These are phyloP conservation scores for Anastatus disparis DNA, from an alignment of 1,140 invertebrate genomes.

Conservation along the genomic window DNA sequence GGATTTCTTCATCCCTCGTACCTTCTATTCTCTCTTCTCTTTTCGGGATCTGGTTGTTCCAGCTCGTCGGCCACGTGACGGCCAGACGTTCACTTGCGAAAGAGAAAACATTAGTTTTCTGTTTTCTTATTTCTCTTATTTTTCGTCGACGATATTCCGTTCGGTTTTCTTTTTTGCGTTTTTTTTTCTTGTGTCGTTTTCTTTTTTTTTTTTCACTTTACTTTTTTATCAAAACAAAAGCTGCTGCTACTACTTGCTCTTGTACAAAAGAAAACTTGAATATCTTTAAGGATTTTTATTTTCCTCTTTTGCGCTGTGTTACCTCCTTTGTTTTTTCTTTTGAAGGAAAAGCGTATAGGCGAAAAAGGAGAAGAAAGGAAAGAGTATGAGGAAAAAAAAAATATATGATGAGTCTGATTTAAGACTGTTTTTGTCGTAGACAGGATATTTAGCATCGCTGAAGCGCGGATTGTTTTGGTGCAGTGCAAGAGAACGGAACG, in stretches of 20 bases:
- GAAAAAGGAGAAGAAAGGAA: background rate
- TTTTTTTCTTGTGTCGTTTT: background rate
- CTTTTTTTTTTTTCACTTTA: background rate
- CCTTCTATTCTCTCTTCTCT: background rate
- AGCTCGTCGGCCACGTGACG: conserved; percentile 24
- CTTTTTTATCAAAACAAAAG: background rate
- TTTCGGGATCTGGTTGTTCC: conserved; percentile 27
- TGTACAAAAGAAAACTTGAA: background rate
- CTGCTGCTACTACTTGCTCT: background rate
- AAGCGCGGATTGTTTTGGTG: background rate
- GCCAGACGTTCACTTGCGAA: conserved; percentile 3
- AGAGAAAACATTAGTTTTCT: too few relatives aligned
- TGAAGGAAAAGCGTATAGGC: background rate
- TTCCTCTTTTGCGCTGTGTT: background rate
- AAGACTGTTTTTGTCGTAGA: background rate
- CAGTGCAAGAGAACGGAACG: background rate
- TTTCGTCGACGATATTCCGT: too few relatives aligned
- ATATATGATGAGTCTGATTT: conserved; percentile 16
- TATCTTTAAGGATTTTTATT: background rate
- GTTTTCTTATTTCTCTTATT: too few relatives aligned
- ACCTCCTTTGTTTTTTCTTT: conserved; percentile 5
- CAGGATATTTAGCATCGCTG: background rate
- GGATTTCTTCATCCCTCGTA: conserved; percentile 8
- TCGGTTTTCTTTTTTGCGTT: too few relatives aligned
- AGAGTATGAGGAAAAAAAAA: too few relatives aligned